A percentile compares a stretch with the other conserved stretches of the same genome.
Conservation (phyloP, 2,113 vertebrate species). For the Nansenia antarctica region DNA sequence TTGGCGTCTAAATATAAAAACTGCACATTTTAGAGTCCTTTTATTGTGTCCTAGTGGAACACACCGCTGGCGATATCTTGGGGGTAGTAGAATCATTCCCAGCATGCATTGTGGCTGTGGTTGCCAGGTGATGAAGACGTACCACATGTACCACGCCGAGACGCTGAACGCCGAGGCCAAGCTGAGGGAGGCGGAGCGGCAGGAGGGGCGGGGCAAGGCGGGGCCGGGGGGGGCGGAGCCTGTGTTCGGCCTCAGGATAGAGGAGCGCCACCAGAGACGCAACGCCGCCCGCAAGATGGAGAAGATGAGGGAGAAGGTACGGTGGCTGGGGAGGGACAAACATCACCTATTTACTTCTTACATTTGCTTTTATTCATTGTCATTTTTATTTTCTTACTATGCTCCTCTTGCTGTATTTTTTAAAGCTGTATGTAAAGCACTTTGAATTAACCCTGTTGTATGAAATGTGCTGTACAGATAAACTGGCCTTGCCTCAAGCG, state of each 20-base stretch:
- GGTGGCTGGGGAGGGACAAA: background rate
- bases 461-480: no score
- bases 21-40: no score
- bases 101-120: conserved; percentile 13
- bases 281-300: conserved; percentile 99
- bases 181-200: conserved; percentile 95
- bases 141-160: conserved; percentile 97
- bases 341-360: background rate
- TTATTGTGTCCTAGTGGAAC: no score
- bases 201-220: conserved; percentile 86
- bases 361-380: background rate
- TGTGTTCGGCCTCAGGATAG: conserved; percentile 90
- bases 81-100: background rate
- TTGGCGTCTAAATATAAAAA: no score
- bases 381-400: background rate
- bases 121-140: conserved; percentile 97
- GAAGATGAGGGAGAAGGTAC: conserved; percentile 99
- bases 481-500: no score
- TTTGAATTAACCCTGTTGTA: no score
- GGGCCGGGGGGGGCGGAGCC: conserved; percentile 85
- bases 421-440: no score
- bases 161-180: conserved; percentile 95
- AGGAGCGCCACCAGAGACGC: conserved; percentile 94
- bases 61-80: background rate
- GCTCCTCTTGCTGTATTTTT: no score